Evolutionary conservation across 64 coral and sea anemone genomes (phyloP).

Genomic region (Cladopsammia gracilis): DNA sequence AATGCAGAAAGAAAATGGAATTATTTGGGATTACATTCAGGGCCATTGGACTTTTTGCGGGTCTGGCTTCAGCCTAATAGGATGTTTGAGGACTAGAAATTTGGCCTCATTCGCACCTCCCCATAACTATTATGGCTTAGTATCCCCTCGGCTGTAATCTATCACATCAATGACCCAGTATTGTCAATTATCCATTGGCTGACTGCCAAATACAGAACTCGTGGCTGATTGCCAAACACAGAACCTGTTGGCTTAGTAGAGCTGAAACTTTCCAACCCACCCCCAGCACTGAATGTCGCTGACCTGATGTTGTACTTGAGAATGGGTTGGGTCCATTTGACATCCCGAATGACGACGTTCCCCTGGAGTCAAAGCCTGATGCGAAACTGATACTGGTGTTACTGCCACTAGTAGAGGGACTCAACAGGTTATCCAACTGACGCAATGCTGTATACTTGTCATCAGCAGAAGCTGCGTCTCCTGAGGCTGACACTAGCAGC

Average conservation of each 20-base stretch:
- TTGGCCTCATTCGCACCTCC: too few relatives aligned
- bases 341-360: slow-evolving; percentile 86
- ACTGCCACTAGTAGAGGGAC: slow-evolving; percentile 38
- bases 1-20: too few relatives aligned
- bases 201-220: slow-evolving; percentile 39
- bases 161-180: too few relatives aligned
- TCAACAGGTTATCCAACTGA: slow-evolving; percentile 87
- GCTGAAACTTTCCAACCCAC: slow-evolving; percentile 18
- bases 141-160: too few relatives aligned
- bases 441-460: slow-evolving; percentile 97
- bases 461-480: not conserved
- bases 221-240: slow-evolving; percentile 24
- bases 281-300: slow-evolving; percentile 27
- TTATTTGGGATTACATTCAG: too few relatives aligned
- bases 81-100: too few relatives aligned
- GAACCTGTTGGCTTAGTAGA: slow-evolving; percentile 1
- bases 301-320: slow-evolving; percentile 62
- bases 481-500: slow-evolving; percentile 88
- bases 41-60: too few relatives aligned
- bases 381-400: slow-evolving; percentile 24
- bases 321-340: slow-evolving; percentile 97
- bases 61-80: too few relatives aligned
- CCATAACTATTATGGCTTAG: too few relatives aligned
- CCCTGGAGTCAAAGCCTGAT: slow-evolving; percentile 73
- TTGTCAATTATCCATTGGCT: not conserved